A percentile compares a stretch with the other conserved stretches of the same genome.
phyloP scores from a whole-genome alignment of 2,797 vertebrate genomes.

The Tachyglossus aculeatus region DNA sequence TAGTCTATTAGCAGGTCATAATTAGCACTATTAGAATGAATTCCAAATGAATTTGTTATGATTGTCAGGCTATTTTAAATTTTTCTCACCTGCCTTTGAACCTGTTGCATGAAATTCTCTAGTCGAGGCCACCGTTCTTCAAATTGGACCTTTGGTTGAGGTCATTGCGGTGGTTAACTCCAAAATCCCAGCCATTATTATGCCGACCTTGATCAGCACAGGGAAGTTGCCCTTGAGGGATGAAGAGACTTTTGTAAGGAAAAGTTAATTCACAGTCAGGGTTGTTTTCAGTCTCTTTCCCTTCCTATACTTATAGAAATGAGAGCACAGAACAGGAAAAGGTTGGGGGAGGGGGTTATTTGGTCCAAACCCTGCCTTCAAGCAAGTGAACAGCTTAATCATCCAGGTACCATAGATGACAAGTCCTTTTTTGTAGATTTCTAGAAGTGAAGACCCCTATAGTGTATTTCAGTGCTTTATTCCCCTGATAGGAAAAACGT shows the following conservation, averaged over 20 bases:
- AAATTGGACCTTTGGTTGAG: not conserved
- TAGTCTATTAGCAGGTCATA: constrained; percentile 15
- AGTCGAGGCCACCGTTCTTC: not conserved
- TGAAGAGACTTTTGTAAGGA: not conserved
- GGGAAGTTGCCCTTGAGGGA: not conserved
- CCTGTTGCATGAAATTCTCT: not conserved
- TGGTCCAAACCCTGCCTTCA: too few species aligned
- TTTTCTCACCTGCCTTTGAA: constrained; percentile 20
- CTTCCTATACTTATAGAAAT: too few species aligned
- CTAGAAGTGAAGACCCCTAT: too few species aligned
- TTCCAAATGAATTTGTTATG: constrained; percentile 51
- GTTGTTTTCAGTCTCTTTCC: not conserved
- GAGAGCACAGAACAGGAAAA: too few species aligned
- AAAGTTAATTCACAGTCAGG: not conserved
- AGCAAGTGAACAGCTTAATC: too few species aligned
- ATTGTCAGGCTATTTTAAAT: constrained; percentile 30
- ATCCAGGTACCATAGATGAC: too few species aligned
- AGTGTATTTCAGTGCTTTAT: too few species aligned
- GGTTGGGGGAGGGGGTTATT: too few species aligned
- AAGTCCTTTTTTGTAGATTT: too few species aligned
- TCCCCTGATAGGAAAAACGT: too few species aligned
- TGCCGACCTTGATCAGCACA: not conserved
- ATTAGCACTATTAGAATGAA: constrained; percentile 44
- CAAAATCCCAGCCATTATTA: not conserved
- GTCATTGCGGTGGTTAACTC: not conserved